phyloP scores from a whole-genome alignment of 35 echinoderm and acorn worm genomes.

The Ophiothrix spiculata region DNA sequence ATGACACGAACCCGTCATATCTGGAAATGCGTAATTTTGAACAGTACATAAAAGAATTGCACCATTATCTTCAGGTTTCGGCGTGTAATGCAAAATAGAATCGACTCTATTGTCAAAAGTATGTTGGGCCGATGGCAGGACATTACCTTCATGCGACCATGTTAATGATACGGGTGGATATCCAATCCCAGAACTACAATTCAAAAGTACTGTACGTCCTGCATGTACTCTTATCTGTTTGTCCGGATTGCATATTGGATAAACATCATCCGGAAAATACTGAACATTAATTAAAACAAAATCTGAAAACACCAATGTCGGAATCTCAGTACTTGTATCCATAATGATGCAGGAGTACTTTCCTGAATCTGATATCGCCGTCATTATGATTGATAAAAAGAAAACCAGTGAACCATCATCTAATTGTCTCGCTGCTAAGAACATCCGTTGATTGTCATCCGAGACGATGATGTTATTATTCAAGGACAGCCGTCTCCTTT shows the following conservation, averaged over 20 bases:
- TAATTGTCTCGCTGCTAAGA: slow-evolving; percentile 2
- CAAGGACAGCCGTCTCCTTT: not conserved
- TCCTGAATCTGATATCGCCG: not conserved
- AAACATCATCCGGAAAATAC: not conserved
- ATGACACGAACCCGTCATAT: not conserved
- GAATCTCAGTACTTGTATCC: not conserved
- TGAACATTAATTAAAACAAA: not conserved
- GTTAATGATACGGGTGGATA: not conserved
- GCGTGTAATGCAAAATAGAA: not conserved
- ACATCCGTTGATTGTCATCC: not conserved
- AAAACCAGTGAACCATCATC: not conserved
- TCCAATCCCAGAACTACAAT: not conserved
- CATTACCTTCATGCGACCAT: not conserved
- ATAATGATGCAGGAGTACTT: not conserved
- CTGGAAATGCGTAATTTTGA: not conserved
- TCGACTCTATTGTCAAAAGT: not conserved
- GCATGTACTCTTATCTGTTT: not conserved
- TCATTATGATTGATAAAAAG: slow-evolving; percentile 5
- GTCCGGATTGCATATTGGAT: not conserved
- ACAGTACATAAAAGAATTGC: not conserved
- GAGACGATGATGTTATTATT: not conserved
- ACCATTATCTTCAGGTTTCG: not conserved
- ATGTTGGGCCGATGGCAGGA: not conserved
- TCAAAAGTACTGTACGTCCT: not conserved
- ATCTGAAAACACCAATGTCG: not conserved